Percentiles rank a stretch among this genome's conserved stretches.
These are phyloP conservation scores for Oxytorus armatus DNA, from an alignment of 2,888 invertebrate genomes.

Conservation along the genomic window DNA sequence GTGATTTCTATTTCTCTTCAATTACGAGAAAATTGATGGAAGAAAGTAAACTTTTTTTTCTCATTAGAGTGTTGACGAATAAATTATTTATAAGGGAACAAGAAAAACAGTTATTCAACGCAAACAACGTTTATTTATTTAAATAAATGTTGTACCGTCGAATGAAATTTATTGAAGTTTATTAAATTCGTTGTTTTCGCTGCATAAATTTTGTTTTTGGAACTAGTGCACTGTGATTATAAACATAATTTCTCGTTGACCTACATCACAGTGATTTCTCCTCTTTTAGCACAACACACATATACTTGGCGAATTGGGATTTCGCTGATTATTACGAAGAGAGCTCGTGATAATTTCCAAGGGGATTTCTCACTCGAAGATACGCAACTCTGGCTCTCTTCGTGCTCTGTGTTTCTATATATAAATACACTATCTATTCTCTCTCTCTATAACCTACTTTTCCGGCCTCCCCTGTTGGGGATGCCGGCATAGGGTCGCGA, in stretches of 20 bases:
- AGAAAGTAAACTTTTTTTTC: not conserved
- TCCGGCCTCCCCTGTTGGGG: not conserved
- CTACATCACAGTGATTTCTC: conserved; percentile 41
- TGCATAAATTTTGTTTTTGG: not conserved
- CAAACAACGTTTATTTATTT: no score
- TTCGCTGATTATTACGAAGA: conserved; percentile 62
- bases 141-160: not conserved
- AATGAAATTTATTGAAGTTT: not conserved
- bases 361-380: conserved; percentile 62
- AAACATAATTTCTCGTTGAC: conserved; percentile 46
- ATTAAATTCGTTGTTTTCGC: not conserved
- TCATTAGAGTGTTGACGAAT: no score
- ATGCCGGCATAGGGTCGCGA: conserved; percentile 41
- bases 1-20: no score
- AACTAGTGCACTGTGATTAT: conserved; percentile 7
- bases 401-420: not conserved
- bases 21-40: not conserved
- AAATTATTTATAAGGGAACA: no score
- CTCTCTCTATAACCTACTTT: conserved; percentile 56
- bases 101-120: no score
- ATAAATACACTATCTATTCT: conserved; percentile 1
- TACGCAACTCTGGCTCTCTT: conserved; percentile 44
- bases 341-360: conserved; percentile 64
- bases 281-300: not conserved
- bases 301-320: conserved; percentile 59